A percentile compares a stretch with the other conserved stretches of the same genome.
Evolutionary conservation across 2,113 vertebrate genomes (phyloP).

Genomic region (Cyphomyrus discorhynchus): DNA sequence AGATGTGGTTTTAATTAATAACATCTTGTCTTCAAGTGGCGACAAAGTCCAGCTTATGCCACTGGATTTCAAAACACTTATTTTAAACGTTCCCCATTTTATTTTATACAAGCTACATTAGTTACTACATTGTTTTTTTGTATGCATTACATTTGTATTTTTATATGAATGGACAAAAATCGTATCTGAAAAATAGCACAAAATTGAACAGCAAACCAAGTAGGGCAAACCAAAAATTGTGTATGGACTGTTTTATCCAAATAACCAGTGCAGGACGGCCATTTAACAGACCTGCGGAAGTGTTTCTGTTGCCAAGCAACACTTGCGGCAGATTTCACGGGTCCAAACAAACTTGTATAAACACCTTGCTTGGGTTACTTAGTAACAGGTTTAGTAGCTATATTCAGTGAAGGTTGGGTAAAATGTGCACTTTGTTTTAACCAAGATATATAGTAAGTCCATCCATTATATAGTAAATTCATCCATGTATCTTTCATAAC

Average conservation of each 20-base stretch:
- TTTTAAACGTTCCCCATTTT: conserved; percentile 68
- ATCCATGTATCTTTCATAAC: background rate
- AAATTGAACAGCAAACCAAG: conserved; percentile 69
- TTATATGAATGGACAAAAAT: conserved; percentile 49
- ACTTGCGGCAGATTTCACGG: background rate
- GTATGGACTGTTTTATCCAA: conserved; percentile 25
- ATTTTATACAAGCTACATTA: conserved; percentile 64
- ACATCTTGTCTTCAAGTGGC: conserved; percentile 84
- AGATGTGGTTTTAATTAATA: conserved; percentile 73
- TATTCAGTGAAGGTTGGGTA: background rate
- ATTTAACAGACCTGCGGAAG: background rate
- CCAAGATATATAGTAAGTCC: background rate
- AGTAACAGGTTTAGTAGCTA: background rate
- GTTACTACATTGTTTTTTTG: conserved; percentile 55
- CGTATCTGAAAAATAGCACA: conserved; percentile 46
- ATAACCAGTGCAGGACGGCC: conserved; percentile 12
- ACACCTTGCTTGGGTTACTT: background rate
- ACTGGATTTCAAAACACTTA: conserved; percentile 66
- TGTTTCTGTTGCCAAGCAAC: background rate
- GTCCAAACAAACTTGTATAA: background rate
- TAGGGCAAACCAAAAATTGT: conserved; percentile 72
- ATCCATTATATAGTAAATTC: background rate
- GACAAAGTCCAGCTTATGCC: conserved; percentile 97
- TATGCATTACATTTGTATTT: conserved; percentile 57
- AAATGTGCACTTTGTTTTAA: background rate